These are phyloP conservation scores for Rhinolophus sinicus DNA, from an alignment of 2,113 vertebrate species.

Conservation along the genomic window DNA sequence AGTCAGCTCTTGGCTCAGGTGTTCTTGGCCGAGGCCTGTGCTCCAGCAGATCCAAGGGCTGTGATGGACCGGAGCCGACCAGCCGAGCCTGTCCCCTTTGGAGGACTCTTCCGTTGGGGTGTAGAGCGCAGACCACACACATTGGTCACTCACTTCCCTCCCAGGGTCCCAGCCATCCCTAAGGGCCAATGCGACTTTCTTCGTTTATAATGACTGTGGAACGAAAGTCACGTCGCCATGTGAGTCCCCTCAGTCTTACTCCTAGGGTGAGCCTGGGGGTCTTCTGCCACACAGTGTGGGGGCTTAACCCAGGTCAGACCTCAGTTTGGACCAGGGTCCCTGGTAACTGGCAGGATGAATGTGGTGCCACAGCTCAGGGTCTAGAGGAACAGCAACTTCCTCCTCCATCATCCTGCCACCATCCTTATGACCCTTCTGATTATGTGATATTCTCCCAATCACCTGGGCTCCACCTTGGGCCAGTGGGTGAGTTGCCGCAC, in stretches of 20 bases:
- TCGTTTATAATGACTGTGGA: not conserved
- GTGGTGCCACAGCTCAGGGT: fast-evolving
- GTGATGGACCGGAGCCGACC: not conserved
- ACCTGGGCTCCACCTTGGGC: not conserved
- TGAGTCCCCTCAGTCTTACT: not conserved
- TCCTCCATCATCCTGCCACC: not conserved
- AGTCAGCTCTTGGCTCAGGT: not conserved
- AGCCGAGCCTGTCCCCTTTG: not conserved
- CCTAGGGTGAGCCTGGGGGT: not conserved
- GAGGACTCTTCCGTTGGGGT: not conserved
- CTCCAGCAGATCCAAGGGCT: not conserved
- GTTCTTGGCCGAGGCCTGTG: fast-evolving
- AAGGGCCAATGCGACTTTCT: not conserved
- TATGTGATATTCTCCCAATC: not conserved
- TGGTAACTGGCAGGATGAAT: too few species aligned
- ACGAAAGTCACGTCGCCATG: fast-evolving
- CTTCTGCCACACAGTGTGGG: not conserved
- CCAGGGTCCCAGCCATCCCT: not conserved
- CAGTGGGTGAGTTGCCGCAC: not conserved
- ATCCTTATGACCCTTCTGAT: too few species aligned
- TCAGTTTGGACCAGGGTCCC: not conserved
- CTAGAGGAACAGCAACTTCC: too few species aligned
- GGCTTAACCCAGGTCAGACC: not conserved
- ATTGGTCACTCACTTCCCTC: not conserved
- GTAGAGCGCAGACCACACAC: not conserved